Evolutionary conservation across 2,888 invertebrate genomes (phyloP).

Genomic region (Melieria picta): DNA sequence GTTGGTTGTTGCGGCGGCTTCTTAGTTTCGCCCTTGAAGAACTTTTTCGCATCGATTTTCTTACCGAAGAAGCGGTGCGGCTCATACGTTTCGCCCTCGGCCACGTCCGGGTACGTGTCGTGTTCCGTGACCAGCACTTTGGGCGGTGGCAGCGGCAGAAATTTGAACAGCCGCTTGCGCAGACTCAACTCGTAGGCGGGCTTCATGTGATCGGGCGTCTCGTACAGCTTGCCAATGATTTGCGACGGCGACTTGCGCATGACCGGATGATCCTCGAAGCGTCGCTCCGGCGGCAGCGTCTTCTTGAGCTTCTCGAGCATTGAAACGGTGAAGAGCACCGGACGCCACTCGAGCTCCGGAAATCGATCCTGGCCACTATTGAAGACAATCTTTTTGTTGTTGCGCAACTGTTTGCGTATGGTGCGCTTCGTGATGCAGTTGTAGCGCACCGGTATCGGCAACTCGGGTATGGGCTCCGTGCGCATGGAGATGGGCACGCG

Average conservation of each 20-base stretch:
- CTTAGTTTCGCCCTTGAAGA: slow-evolving; percentile 26
- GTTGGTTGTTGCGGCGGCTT: too few relatives aligned
- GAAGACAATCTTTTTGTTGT: slow-evolving; percentile 61
- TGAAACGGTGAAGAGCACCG: slow-evolving; percentile 42
- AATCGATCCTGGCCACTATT: slow-evolving; percentile 59
- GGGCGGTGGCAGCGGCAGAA: slow-evolving; percentile 54
- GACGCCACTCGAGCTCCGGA: slow-evolving; percentile 47
- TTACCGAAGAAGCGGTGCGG: slow-evolving; percentile 31
- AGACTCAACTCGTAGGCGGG: slow-evolving; percentile 47
- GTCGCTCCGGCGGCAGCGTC: slow-evolving; percentile 48
- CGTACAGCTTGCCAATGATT: slow-evolving; percentile 46
- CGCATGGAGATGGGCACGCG: slow-evolving; percentile 44
- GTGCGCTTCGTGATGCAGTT: slow-evolving; percentile 55
- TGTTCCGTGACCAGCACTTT: slow-evolving; percentile 54
- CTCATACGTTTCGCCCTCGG: neutral
- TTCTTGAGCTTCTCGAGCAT: slow-evolving; percentile 49
- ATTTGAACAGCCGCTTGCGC: slow-evolving; percentile 58
- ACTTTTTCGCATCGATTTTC: slow-evolving; percentile 18
- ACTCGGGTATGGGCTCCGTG: slow-evolving; percentile 21
- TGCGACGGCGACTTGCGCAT: slow-evolving; percentile 29
- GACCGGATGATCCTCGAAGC: slow-evolving; percentile 50
- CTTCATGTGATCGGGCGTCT: slow-evolving; percentile 50
- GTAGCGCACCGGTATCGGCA: slow-evolving; percentile 41
- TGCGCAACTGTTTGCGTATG: slow-evolving; percentile 53
- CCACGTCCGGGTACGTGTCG: slow-evolving; percentile 43